Evolutionary conservation across 1,140 invertebrate species (phyloP).

Genomic region (Lithobius niger): DNA sequence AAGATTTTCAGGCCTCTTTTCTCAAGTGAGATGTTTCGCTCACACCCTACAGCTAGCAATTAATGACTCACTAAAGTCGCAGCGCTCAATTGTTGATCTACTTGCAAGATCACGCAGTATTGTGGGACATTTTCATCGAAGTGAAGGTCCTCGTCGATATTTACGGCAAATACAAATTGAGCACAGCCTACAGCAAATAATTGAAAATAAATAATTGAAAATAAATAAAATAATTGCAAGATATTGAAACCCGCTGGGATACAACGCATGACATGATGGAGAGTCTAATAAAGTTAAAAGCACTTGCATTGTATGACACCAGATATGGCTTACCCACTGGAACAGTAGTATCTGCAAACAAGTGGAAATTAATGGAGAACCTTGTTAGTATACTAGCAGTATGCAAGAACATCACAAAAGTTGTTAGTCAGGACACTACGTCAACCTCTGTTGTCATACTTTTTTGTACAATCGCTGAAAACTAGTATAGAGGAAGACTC

Average conservation of each 20-base stretch:
- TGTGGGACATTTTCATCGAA: neutral
- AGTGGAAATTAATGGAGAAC: neutral
- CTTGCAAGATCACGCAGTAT: neutral
- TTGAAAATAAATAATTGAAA: too few species aligned
- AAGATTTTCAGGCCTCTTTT: neutral
- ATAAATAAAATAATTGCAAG: neutral
- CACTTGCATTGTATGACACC: neutral
- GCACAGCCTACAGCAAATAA: neutral
- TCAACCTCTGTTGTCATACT: neutral
- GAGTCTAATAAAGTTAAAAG: neutral
- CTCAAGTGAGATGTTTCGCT: neutral
- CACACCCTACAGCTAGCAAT: neutral
- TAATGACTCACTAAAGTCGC: neutral
- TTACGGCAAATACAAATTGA: neutral
- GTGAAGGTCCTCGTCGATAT: neutral
- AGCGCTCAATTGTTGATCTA: neutral
- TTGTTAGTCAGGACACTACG: neutral
- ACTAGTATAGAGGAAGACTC: neutral
- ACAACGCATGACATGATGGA: neutral
- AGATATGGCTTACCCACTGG: neutral
- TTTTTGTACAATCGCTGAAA: neutral
- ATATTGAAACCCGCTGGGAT: neutral
- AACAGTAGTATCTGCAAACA: neutral
- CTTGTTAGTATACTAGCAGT: neutral
- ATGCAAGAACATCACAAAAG: neutral